Base-by-base conservation (phyloP, 2,113 vertebrate species). In the Notiomystis cincta region DNA sequence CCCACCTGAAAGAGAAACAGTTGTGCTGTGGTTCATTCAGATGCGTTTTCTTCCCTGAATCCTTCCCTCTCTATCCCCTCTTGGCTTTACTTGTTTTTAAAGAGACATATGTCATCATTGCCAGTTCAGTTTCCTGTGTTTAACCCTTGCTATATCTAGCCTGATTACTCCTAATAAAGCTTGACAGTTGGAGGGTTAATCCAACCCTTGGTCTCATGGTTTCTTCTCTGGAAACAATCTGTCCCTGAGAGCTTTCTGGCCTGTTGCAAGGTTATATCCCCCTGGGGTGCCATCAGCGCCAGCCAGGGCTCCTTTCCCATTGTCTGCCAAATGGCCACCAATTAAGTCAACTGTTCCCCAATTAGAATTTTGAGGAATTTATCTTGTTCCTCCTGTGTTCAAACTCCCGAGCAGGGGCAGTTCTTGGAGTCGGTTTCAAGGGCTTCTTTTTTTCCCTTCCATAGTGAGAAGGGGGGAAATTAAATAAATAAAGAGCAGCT, bases 281-380 rank as follows among this genome's bases (percentile, higher is more conserved):
- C 98, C 98, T 96, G 96, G 98, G 98, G 99, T 98, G 98, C 98
- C 98, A 98, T 98, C 98, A 98, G 97, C 98, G 97, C 98, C 98
- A 98, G 98, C 98, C 98, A 98, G 98, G 98, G 98, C 98, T 98
- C 97, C 96, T 98, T 98, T 98, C 97, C 98, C 98, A 99, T 99
- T 99, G 98, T 99, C 98, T 98, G 98, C 98, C 99, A 99, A 99
- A 99, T 98, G 98, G 99, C 98, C 98, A 98, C 98, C 99, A 99
- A 99, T 99, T 99, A 99, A 99, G 98, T 98, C 98, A 99, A 99
- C 98, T 98, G 98, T 99, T 99, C 98, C 98, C 98, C 99, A 99
- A 99, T 99, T 99, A 99, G 98, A 99, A 99, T 99, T 99, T 98
- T 98, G 98, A 98, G 98, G 98, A 98, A 98, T 99, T 98, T 98